Evolutionary conservation across 1,140 invertebrate species (phyloP), one percentile per base, ranked within the genome.

Genomic region (Acromyrmex charruanus): DNA sequence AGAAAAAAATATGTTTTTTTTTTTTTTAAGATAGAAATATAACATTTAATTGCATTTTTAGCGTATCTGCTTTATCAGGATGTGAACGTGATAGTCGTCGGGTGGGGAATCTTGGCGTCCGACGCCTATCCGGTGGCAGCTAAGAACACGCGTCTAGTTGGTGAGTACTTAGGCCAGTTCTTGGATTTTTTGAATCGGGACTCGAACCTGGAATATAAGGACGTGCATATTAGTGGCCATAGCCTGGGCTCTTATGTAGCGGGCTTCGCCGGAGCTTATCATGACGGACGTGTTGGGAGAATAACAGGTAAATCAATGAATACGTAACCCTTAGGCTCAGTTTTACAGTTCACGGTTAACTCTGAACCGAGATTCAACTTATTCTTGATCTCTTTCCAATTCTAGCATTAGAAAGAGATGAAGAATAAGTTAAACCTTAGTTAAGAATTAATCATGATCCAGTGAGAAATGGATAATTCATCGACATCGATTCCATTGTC

Each of bases 181-280:
- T 77, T 95, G 7, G 90, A 94, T 1, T 93, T 95, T 77, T 85
- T 95, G 5, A 93, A 91, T 25, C 91, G 93, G 5, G 93, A 94
- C 53, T 94, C 93, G 12, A 94, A 94, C 51, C 88, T 94, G 7
- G 93, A 96, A 4, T 93, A 92, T 68, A 93, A 93, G 59, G 95
- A 96, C 51, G 96, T 98, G 85, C 97, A 98, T 92, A 94, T 98
- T 1, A 97, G 98, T 77, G 98, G 98, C 0, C 98, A 98, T 94
- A 98, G 98, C 71, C 94, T 99, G 16, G 98, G 98, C 0, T 97
- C 97, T 0, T 98, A 98, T 90, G 97, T 98, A 16, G 96, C 97
- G 0, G 97, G 98, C 0, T 97, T 97, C 85, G 96, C 97, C 0
- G 98, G 98, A 0, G 89, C 92, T 21, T 93, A 90, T 74, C 72